phyloP scores from a whole-genome alignment of 2,113 vertebrate species.

The Ivindomyrus marchei region DNA sequence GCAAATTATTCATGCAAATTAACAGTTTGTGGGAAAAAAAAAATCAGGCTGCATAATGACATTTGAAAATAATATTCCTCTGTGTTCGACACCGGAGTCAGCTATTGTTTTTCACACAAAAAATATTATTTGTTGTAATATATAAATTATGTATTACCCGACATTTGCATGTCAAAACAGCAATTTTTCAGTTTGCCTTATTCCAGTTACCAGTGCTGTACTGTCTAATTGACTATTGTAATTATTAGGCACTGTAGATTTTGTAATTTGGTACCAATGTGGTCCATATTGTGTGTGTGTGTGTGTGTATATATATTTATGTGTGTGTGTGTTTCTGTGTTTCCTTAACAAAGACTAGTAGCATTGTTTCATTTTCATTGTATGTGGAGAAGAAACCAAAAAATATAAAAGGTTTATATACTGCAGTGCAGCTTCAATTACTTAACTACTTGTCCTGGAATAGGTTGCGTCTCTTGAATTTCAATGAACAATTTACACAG shows the following conservation, averaged over 20 bases:
- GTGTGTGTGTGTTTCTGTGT: too few relatives aligned
- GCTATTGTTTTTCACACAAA: constrained; percentile 46
- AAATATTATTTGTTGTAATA: constrained; percentile 47
- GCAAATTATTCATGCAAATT: constrained; percentile 26
- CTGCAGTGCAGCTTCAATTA: constrained; percentile 46
- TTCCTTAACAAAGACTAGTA: constrained; percentile 4
- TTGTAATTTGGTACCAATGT: neutral
- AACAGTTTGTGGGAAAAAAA: neutral
- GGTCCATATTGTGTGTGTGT: neutral
- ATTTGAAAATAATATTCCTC: constrained; percentile 22
- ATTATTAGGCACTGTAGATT: neutral
- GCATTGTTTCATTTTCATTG: neutral
- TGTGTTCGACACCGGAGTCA: constrained; percentile 37
- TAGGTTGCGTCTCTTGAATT: constrained; percentile 57
- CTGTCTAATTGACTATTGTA: neutral
- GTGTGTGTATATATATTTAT: neutral
- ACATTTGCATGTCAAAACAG: constrained; percentile 44
- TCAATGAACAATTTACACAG: constrained; percentile 63
- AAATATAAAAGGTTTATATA: constrained; percentile 41
- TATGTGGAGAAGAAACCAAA: neutral
- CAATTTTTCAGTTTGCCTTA: neutral
- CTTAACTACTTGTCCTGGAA: constrained; percentile 66
- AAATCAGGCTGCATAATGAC: constrained; percentile 7
- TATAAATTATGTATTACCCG: constrained; percentile 46
- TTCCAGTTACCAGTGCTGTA: neutral